These are phyloP conservation scores for Benitochromis conjunctus DNA, from an alignment of 2,113 vertebrate genomes.

Conservation along the genomic window DNA sequence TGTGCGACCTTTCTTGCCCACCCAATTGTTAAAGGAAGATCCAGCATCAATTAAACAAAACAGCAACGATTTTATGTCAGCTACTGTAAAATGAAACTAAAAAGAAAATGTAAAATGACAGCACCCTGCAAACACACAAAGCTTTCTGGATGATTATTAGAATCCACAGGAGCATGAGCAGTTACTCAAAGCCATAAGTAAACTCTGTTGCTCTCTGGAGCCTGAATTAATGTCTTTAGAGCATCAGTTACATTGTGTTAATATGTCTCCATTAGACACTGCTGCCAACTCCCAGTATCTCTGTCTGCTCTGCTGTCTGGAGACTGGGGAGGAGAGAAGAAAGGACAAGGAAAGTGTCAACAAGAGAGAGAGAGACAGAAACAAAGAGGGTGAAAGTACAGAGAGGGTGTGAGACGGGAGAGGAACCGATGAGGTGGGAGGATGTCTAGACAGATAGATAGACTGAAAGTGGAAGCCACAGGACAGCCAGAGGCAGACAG, in stretches of 20 bases:
- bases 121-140: not conserved
- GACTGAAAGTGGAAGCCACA: slow-evolving; percentile 14
- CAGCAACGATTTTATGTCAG: not conserved
- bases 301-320: not conserved
- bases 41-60: not conserved
- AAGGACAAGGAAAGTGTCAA: not conserved
- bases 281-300: slow-evolving; percentile 28
- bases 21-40: not conserved
- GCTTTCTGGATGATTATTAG: not conserved
- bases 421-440: not conserved
- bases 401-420: not conserved
- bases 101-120: not conserved
- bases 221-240: slow-evolving; percentile 20
- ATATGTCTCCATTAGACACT: slow-evolving; percentile 38
- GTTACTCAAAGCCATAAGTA: slow-evolving; percentile 3
- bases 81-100: not conserved
- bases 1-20: not conserved
- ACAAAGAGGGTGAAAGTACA: not conserved
- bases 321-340: not conserved
- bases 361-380: not conserved
- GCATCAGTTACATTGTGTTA: slow-evolving; percentile 15
- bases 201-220: slow-evolving; percentile 5
- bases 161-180: not conserved
- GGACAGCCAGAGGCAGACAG: slow-evolving; percentile 13
- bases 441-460: slow-evolving; percentile 24